Evolutionary conservation across 2,797 vertebrate species (phyloP), one percentile per base, ranked within the genome.

Genomic region (Crenichthys baileyi): DNA sequence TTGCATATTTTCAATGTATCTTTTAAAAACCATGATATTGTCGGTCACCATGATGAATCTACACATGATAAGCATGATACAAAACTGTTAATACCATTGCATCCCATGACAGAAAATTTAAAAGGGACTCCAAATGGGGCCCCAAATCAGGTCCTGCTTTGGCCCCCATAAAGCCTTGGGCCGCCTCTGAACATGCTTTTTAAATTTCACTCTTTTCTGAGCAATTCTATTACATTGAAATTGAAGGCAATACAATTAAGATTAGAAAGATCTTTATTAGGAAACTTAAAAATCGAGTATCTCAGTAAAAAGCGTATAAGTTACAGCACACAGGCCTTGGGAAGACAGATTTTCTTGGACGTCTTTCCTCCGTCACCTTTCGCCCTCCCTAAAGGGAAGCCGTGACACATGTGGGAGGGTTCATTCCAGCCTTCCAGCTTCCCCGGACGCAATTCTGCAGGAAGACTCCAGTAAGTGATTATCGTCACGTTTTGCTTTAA

Each of bases 401-500:
- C 4, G 71, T 76, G n/a, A 24, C 56, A 26, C 7, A 1, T 0
- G 79, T 80, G 87, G 91, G 84, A 82, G 89, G 81, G 80, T 36
- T 87, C 48, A 31, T 55, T 73, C 29, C 61, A 53, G 56, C 7
- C 79, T 15, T 46, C 76, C 29, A 26, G 60, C 44, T 50, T 70
- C 31, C 8, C 0, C 31, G 46, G 70, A 72, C 36, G n/a, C 41
- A 1, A 46, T 1, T 0, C 77, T 18, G 29, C 78, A 0, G 15
- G 2, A 1, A 39, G 24, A 26, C 24, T n/a, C 78, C 51, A 46
- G 89, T 90, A 91, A 91, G 91, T 91, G 70, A 3, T 60, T 44
- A 5, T 15, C 36, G 72, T 46, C 1, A 24, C 61, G 8, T 22
- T 79, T 72, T 51, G 46, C 65, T 20, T 26, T 7, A 1, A 46